These are phyloP conservation scores for Alectura lathami DNA, from an alignment of 2,113 vertebrate species.

Conservation along the genomic window DNA sequence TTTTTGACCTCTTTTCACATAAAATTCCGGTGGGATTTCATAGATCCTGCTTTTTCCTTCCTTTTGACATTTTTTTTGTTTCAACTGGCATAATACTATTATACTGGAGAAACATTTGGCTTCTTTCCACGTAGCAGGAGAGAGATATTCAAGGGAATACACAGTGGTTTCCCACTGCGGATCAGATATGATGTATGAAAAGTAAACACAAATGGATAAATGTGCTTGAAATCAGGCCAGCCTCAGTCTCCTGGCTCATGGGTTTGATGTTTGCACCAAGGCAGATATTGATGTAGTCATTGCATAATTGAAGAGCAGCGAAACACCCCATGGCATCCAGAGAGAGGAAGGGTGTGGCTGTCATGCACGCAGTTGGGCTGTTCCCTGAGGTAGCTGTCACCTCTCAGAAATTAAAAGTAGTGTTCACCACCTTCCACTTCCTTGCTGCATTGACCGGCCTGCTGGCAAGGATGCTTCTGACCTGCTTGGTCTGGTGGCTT, in stretches of 20 bases:
- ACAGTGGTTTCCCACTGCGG: background rate
- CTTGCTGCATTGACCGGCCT: background rate
- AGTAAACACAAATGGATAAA: background rate
- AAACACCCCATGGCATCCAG: background rate
- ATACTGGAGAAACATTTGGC: background rate
- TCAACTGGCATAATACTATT: background rate
- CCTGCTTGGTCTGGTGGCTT: background rate
- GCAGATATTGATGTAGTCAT: background rate
- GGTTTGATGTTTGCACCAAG: background rate
- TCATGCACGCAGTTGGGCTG: accelerated
- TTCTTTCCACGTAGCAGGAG: background rate
- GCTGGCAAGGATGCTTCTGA: background rate
- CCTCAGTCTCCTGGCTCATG: background rate
- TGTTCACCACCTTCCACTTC: background rate
- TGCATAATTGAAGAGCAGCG: background rate
- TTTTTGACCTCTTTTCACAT: background rate
- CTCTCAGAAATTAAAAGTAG: background rate
- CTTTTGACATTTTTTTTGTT: background rate
- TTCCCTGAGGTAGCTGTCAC: background rate
- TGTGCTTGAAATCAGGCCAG: background rate
- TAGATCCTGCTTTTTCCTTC: background rate
- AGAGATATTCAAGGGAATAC: background rate
- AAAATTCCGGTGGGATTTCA: background rate
- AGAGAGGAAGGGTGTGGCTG: background rate
- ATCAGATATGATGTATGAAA: background rate